These are phyloP conservation scores for Notolabrus celidotus DNA, from an alignment of 2,797 vertebrate species.

Conservation along the genomic window DNA sequence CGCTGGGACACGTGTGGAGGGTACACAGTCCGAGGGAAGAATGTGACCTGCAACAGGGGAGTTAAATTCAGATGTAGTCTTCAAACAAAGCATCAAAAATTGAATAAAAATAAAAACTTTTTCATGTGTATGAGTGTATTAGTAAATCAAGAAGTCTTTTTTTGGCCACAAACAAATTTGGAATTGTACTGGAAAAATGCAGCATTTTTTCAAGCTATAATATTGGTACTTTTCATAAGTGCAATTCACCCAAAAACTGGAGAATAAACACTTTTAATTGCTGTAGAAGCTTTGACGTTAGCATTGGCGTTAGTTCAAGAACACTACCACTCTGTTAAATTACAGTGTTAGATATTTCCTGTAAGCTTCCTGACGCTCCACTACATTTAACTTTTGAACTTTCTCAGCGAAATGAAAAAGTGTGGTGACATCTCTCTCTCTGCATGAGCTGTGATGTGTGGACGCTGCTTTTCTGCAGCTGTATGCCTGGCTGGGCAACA, in stretches of 20 bases:
- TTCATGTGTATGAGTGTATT: no score
- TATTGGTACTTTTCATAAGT: neutral
- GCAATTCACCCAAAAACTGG: neutral
- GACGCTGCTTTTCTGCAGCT: conserved; percentile 18
- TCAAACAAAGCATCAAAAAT: neutral
- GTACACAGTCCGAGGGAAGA: conserved; percentile 87
- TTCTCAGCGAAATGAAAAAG: conserved; percentile 20
- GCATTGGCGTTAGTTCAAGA: neutral
- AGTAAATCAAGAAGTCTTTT: no score
- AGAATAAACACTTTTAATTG: neutral
- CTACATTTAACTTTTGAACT: neutral
- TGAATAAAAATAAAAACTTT: no score
- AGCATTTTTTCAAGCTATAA: no score
- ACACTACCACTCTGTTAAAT: no score
- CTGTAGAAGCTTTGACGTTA: neutral
- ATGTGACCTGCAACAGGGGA: conserved; percentile 85
- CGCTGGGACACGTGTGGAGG: conserved; percentile 88
- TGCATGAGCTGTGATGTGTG: conserved; percentile 69
- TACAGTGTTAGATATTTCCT: neutral
- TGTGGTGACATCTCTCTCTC: conserved; percentile 26
- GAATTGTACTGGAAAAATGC: no score
- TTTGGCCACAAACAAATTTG: no score
- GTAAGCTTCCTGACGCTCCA: neutral
- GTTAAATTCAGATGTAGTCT: neutral
- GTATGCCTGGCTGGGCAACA: conserved; percentile 41